Evolutionary conservation across 2,888 invertebrate genomes (phyloP).

Genomic region (Ormyrus nitidulus): DNA sequence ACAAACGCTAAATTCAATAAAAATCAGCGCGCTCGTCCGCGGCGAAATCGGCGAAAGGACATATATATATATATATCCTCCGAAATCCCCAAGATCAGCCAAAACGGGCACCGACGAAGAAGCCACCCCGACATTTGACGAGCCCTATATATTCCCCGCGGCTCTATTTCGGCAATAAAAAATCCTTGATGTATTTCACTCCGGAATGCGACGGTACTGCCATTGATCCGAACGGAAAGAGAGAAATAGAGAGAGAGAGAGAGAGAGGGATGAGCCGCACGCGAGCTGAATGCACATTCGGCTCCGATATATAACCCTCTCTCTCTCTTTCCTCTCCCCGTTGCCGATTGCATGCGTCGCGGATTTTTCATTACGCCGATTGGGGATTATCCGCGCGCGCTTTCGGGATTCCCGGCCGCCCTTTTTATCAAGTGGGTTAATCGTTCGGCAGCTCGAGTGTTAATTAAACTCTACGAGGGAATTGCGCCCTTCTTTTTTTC

Average conservation of each 20-base stretch:
- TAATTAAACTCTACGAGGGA: conserved; percentile 39
- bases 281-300: conserved; percentile 27
- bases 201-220: neutral
- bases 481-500: conserved; percentile 1
- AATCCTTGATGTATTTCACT: conserved; percentile 12
- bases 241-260: conserved; percentile 4
- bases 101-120: too few relatives aligned
- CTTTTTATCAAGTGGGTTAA: conserved; percentile 35
- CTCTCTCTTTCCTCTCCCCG: neutral
- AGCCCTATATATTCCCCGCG: too few relatives aligned
- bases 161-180: neutral
- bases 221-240: conserved; percentile 20
- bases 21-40: too few relatives aligned
- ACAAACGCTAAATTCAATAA: too few relatives aligned
- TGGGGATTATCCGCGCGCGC: conserved; percentile 38
- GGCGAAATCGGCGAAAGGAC: too few relatives aligned
- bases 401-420: neutral
- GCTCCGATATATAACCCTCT: conserved; percentile 16
- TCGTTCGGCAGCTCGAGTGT: conserved; percentile 12
- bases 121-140: too few relatives aligned
- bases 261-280: conserved; percentile 26
- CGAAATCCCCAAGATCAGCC: too few relatives aligned
- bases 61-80: too few relatives aligned
- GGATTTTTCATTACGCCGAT: conserved; percentile 40
- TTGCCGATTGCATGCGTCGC: conserved; percentile 8